Evolutionary conservation across 2,797 vertebrate species (phyloP).

Genomic region (Delichon dasypus): DNA sequence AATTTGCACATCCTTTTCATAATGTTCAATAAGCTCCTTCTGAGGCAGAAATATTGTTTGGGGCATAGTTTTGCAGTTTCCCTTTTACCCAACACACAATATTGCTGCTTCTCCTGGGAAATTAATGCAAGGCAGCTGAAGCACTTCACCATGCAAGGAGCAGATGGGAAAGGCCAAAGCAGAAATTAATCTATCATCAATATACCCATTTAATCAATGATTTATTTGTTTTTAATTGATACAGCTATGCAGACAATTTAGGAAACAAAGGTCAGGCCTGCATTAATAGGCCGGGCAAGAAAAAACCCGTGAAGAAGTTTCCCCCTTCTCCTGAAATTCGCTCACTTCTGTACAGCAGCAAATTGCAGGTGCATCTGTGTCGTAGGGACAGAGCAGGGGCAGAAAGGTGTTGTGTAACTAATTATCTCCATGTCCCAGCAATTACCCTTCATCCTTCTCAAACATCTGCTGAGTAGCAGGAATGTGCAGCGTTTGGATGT

Average conservation of each 20-base stretch:
- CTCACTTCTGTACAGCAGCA: background rate
- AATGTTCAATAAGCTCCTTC: constrained; percentile 51
- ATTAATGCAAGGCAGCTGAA: constrained; percentile 65
- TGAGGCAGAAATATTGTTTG: constrained; percentile 48
- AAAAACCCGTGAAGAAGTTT: background rate
- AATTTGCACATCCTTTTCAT: constrained; percentile 11
- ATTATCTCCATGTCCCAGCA: constrained; percentile 62
- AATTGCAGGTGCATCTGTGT: constrained; percentile 10
- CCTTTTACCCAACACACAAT: constrained; percentile 4
- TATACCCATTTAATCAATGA: constrained; percentile 63
- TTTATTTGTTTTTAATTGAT: constrained; percentile 72
- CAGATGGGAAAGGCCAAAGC: constrained; percentile 63
- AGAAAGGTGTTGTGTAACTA: constrained; percentile 62
- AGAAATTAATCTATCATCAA: constrained; percentile 53
- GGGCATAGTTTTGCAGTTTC: constrained; percentile 2
- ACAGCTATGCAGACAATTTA: constrained; percentile 29
- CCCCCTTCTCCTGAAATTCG: constrained; percentile 18
- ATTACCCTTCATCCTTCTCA: constrained; percentile 63
- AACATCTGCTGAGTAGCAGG: constrained; percentile 69
- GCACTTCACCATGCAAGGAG: constrained; percentile 22
- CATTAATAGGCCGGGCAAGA: constrained; percentile 30
- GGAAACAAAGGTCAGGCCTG: constrained; percentile 34
- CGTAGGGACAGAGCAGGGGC: constrained; percentile 17
- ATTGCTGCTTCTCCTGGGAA: constrained; percentile 70
- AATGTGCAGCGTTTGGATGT: constrained; percentile 28